phyloP scores from a whole-genome alignment of 1,140 invertebrate species.

The Diuraphis noxia region DNA sequence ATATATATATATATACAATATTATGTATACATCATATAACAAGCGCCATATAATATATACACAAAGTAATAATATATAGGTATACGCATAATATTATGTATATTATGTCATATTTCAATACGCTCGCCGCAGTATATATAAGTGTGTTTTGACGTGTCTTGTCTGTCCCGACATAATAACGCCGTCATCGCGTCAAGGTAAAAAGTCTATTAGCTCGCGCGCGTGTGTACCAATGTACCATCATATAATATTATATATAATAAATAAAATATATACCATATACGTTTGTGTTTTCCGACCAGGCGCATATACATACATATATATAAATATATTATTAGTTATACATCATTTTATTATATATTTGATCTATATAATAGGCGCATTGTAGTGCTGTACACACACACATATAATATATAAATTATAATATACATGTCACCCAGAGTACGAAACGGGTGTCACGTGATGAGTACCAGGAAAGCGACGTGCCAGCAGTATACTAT shows the following conservation, averaged over 20 bases:
- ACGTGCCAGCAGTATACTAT: not conserved
- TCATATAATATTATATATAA: not conserved
- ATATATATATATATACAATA: too few relatives aligned
- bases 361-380: too few relatives aligned
- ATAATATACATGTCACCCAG: not conserved
- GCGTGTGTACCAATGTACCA: not conserved
- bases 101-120: not conserved
- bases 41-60: not conserved
- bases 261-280: not conserved
- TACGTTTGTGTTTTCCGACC: not conserved
- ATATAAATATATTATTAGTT: too few relatives aligned
- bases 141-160: slow-evolving; percentile 47
- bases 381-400: not conserved
- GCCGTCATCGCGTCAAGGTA: slow-evolving; percentile 32
- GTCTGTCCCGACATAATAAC: slow-evolving; percentile 41
- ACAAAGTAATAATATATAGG: too few relatives aligned
- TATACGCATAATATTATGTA: too few relatives aligned
- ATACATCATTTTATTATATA: too few relatives aligned
- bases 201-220: not conserved
- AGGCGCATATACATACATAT: not conserved
- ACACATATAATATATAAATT: not conserved
- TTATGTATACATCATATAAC: too few relatives aligned
- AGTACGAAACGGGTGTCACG: not conserved
- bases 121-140: not conserved
- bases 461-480: slow-evolving; percentile 10